These are phyloP conservation scores for Drosophila sordidapex DNA, from an alignment of 2,888 invertebrate genomes.

Conservation along the genomic window DNA sequence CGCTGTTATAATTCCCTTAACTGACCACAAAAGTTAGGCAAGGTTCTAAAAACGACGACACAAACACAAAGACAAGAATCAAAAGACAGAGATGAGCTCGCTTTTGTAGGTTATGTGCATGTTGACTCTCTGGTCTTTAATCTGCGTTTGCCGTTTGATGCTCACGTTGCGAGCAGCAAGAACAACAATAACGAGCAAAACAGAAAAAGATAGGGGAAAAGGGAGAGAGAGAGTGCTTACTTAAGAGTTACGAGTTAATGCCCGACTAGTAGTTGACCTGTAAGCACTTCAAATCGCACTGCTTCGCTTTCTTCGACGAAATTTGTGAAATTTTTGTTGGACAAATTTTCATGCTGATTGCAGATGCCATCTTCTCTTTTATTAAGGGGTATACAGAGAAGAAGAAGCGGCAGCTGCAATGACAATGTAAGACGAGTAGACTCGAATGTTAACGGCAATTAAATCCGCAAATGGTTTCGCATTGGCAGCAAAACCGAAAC, in stretches of 20 bases:
- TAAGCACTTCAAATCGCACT: neutral
- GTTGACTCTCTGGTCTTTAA: conserved; percentile 65
- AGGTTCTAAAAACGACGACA: neutral
- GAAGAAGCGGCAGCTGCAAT: conserved; percentile 23
- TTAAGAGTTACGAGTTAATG: neutral
- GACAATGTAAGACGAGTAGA: conserved; percentile 56
- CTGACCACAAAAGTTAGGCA: conserved; percentile 34
- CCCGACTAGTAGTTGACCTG: neutral
- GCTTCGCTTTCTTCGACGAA: neutral
- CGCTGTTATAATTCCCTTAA: conserved; percentile 34
- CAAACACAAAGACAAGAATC: conserved; percentile 2
- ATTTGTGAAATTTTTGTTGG: neutral
- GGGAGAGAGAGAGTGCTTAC: conserved; percentile 32
- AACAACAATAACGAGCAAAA: conserved; percentile 16
- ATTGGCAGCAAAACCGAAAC: conserved; percentile 52
- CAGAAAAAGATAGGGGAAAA: conserved; percentile 19
- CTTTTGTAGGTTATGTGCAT: conserved; percentile 18
- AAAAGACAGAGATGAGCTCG: neutral
- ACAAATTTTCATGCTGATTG: neutral
- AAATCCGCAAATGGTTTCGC: conserved; percentile 78
- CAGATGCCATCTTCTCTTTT: neutral
- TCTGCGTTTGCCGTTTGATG: conserved; percentile 59
- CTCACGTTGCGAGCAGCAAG: conserved; percentile 50
- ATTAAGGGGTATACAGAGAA: neutral
- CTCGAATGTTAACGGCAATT: conserved; percentile 78